Conservation (phyloP, 1,140 invertebrate genomes). For the Drosophila arawakana region DNA sequence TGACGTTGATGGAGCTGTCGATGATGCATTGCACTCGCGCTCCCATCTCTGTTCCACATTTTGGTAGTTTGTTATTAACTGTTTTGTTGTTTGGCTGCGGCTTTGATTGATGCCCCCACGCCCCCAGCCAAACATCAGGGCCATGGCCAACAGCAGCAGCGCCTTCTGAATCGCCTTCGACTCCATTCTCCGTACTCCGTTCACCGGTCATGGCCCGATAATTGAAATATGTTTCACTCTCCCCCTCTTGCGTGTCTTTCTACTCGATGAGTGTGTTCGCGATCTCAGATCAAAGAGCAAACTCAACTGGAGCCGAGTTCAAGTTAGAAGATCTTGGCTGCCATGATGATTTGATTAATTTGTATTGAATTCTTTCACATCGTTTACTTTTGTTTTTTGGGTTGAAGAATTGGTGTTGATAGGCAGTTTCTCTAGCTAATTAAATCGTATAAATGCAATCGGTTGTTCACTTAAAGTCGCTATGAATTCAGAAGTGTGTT, state of each 20-base stretch:
- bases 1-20: conserved; percentile 57
- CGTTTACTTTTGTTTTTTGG: conserved; percentile 15
- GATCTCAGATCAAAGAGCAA: conserved; percentile 67
- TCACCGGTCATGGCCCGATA: conserved; percentile 70
- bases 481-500: conserved; percentile 4
- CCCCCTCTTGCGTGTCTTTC: not conserved
- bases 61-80: conserved; percentile 57
- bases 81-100: conserved; percentile 41
- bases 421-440: conserved; percentile 26
- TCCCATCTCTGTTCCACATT: conserved; percentile 42
- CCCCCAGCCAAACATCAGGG: conserved; percentile 36
- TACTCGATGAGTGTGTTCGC: too few relatives aligned
- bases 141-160: conserved; percentile 32
- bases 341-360: conserved; percentile 80
- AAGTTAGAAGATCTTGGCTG: conserved; percentile 29
- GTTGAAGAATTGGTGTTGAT: conserved; percentile 32
- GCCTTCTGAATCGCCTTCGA: conserved; percentile 61
- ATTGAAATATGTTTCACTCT: conserved; percentile 73
- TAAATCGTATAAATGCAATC: conserved; percentile 41
- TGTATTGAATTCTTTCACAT: conserved; percentile 43
- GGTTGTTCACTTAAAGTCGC: not conserved
- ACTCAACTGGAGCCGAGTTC: conserved; percentile 31
- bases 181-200: not conserved
- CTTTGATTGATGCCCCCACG: conserved; percentile 77
- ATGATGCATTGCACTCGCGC: conserved; percentile 55